Evolutionary conservation across 2,888 invertebrate genomes (phyloP), one percentile per base, ranked within the genome.

Genomic region (Xylota segnis): DNA sequence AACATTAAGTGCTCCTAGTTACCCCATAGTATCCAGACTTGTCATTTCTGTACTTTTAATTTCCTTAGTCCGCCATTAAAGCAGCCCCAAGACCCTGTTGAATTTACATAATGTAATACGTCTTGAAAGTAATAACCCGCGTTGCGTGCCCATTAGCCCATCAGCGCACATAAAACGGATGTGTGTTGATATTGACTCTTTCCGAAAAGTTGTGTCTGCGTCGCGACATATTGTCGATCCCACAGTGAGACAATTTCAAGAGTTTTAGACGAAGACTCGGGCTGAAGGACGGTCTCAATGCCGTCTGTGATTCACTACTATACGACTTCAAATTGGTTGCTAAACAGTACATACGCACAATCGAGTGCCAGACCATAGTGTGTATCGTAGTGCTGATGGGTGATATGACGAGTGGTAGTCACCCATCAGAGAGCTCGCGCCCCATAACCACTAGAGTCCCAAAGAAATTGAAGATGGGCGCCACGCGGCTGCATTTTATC

Each of bases 401-500:
- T 74, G 72, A 83, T 83, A 79, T 78, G 71, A 66, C 66, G 71
- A 77, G 77, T 70, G 74, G 78, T 79, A 74, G 84, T 71, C 84
- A 61, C 66, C 75, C 75, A 81, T 71, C 65, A 76, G 52, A 58
- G 58, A 23, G 52, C 56, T 50, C 63, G 56, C 74, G 56, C 72
- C 76, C 83, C 58, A 68, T 79, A 75, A 70, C 81, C 75, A 81
- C 61, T 54, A 61, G 16, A 63, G 61, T 78, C 59, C 54, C 52
- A 71, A 71, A 76, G 75, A 83, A 87, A 87, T 78, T 70, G 83
- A 87, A 83, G 77, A 87, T 87, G 83, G 87, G 87, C 87, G 87
- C 87, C 87, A 87, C 75, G 83, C 83, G 79, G 83, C 83, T 87
- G 83, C 75, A 79, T 79, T 87, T 83, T 83, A 87, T 87, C 83